Conservation (phyloP, 2,797 vertebrate species). For the Cuniculus paca region DNA sequence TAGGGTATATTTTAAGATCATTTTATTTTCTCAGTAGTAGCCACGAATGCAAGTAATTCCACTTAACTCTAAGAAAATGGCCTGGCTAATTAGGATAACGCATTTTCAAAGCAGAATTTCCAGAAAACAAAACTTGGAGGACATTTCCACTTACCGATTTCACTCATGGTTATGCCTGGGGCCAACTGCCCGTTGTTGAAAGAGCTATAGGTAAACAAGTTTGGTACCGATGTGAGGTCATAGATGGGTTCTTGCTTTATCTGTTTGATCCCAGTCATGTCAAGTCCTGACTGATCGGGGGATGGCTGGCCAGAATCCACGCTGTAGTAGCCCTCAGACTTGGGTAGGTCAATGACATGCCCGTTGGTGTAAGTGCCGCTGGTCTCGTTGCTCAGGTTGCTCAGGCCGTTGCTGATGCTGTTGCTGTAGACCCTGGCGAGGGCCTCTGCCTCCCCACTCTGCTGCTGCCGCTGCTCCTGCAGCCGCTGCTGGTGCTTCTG, state of each 20-base stretch:
- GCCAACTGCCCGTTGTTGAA: constrained; percentile 97
- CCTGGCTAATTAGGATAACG: not conserved
- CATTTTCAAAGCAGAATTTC: constrained; percentile 20
- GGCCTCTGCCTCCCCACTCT: constrained; percentile 96
- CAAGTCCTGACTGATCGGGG: constrained; percentile 98
- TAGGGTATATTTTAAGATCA: constrained; percentile 38
- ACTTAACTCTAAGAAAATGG: not conserved
- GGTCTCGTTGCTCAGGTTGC: constrained; percentile 95
- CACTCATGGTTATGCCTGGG: constrained; percentile 96
- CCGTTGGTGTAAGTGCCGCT: constrained; percentile 95
- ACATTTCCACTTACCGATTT: constrained; percentile 93
- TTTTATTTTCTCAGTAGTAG: constrained; percentile 37
- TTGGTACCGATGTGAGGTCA: constrained; percentile 98
- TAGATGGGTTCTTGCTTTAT: constrained; percentile 99
- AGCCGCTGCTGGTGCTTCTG: constrained; percentile 98
- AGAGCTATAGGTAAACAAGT: constrained; percentile 98
- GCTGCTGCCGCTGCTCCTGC: constrained; percentile 97
- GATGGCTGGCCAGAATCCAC: constrained; percentile 98
- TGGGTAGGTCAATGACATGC: constrained; percentile 97
- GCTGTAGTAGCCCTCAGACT: constrained; percentile 95
- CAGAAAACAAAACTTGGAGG: not conserved
- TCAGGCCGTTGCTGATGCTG: constrained; percentile 96
- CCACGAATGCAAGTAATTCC: not conserved
- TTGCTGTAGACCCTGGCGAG: constrained; percentile 96
- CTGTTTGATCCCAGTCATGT: constrained; percentile 99